phyloP scores from a whole-genome alignment of 2,888 invertebrate genomes.

The Stomorhina lunata region DNA sequence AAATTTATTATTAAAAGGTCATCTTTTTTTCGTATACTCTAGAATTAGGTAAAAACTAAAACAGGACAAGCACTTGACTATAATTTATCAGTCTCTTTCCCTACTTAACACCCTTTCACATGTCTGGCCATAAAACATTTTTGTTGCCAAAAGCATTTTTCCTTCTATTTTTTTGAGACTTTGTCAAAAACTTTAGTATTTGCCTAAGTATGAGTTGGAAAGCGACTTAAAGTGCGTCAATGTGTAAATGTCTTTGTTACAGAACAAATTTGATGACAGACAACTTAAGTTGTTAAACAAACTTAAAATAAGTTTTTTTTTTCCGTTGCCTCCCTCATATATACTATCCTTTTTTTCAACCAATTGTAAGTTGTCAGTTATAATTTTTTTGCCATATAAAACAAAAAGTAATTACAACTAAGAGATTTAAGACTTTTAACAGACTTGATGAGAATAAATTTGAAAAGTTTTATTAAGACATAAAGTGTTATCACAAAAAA shows the following conservation, averaged over 20 bases:
- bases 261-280: slow-evolving; percentile 44
- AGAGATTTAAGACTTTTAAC: not conserved
- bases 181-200: not conserved
- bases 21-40: not conserved
- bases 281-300: slow-evolving; percentile 48
- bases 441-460: not conserved
- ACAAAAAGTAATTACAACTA: slow-evolving; percentile 6
- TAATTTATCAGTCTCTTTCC: not conserved
- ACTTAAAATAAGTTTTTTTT: slow-evolving; percentile 1
- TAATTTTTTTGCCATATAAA: not conserved
- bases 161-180: not conserved
- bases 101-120: not conserved
- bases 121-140: not conserved
- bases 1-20: not conserved
- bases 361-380: not conserved
- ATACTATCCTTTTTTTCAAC: not conserved
- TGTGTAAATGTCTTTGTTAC: not conserved
- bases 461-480: not conserved
- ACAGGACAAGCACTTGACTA: not conserved
- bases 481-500: not conserved
- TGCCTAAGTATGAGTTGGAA: not conserved
- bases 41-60: not conserved
- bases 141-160: not conserved
- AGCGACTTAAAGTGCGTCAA: not conserved
- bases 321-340: not conserved